Percentiles rank a stretch among this genome's conserved stretches.
Evolutionary conservation across 2,797 vertebrate species (phyloP).

Genomic region (Pampus argenteus): DNA sequence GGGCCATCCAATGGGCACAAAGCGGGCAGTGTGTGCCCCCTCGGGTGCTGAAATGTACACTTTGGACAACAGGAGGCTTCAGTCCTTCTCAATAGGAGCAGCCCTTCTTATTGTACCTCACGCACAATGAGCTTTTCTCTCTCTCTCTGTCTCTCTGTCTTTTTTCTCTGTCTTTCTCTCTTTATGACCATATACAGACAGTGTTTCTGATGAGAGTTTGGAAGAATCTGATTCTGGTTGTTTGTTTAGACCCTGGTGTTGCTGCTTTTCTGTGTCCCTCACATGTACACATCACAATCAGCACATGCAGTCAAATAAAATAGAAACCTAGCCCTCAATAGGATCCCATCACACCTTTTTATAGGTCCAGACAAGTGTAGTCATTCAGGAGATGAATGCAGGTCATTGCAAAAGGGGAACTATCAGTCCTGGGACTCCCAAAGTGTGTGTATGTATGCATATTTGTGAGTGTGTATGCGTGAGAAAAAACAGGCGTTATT

Average conservation of each 20-base stretch:
- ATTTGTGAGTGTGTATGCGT: not conserved
- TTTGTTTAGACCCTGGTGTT: slow-evolving; percentile 46
- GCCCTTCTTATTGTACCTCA: slow-evolving; percentile 89
- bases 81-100: slow-evolving; percentile 88
- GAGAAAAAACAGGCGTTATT: slow-evolving; percentile 36
- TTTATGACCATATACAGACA: slow-evolving; percentile 74
- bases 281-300: slow-evolving; percentile 16
- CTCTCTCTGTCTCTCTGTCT: slow-evolving; percentile 52
- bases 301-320: slow-evolving; percentile 13
- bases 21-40: slow-evolving; percentile 82
- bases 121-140: slow-evolving; percentile 87
- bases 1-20: slow-evolving; percentile 80
- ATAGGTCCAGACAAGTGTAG: slow-evolving; percentile 20
- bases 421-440: slow-evolving; percentile 69
- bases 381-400: slow-evolving; percentile 50
- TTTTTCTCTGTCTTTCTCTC: slow-evolving; percentile 60
- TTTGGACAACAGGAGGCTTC: slow-evolving; percentile 84
- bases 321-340: slow-evolving; percentile 2
- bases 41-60: slow-evolving; percentile 83
- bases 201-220: slow-evolving; percentile 65
- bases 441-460: slow-evolving; percentile 9
- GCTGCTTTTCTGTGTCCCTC: slow-evolving; percentile 25
- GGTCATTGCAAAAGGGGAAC: slow-evolving; percentile 75
- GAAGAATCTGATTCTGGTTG: slow-evolving; percentile 54
- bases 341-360: slow-evolving; percentile 25